These are phyloP conservation scores for Helicolenus hilgendorfi DNA, from an alignment of 2,797 vertebrate species.

Conservation along the genomic window DNA sequence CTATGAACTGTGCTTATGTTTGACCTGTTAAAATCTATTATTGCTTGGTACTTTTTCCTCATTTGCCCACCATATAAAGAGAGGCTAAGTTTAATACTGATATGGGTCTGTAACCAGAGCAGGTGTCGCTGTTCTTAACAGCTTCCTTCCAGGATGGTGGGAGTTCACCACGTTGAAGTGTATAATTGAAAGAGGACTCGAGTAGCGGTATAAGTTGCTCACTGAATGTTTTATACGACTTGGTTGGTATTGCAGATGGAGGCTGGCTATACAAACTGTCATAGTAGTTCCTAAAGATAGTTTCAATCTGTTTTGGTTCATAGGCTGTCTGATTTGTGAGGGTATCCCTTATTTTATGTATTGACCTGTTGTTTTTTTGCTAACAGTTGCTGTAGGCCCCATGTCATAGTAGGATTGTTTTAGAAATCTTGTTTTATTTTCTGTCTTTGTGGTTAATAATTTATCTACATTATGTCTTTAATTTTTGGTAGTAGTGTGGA, in stretches of 20 bases:
- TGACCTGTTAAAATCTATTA: too few relatives aligned
- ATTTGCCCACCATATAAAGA: too few relatives aligned
- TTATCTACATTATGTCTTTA: background rate
- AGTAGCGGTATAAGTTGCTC: too few relatives aligned
- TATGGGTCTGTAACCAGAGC: too few relatives aligned
- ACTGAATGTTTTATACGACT: too few relatives aligned
- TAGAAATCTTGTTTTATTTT: slow-evolving; percentile 1
- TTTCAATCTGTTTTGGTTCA: background rate
- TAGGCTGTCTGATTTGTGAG: background rate
- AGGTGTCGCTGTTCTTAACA: too few relatives aligned
- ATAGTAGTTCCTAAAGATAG: background rate
- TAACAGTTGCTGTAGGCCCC: background rate
- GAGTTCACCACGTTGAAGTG: too few relatives aligned
- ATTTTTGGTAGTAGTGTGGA: background rate
- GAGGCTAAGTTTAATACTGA: too few relatives aligned
- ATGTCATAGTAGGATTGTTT: background rate
- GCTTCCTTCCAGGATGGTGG: too few relatives aligned
- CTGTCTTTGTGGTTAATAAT: background rate
- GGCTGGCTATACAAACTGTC: background rate
- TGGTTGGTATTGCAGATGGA: background rate
- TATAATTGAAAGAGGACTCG: too few relatives aligned
- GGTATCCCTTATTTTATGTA: background rate
- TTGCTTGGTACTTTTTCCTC: too few relatives aligned
- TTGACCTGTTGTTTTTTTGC: background rate
- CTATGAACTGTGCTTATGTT: too few relatives aligned